phyloP scores from a whole-genome alignment of 2,888 invertebrate species.

The Chaetoderma sp. region DNA sequence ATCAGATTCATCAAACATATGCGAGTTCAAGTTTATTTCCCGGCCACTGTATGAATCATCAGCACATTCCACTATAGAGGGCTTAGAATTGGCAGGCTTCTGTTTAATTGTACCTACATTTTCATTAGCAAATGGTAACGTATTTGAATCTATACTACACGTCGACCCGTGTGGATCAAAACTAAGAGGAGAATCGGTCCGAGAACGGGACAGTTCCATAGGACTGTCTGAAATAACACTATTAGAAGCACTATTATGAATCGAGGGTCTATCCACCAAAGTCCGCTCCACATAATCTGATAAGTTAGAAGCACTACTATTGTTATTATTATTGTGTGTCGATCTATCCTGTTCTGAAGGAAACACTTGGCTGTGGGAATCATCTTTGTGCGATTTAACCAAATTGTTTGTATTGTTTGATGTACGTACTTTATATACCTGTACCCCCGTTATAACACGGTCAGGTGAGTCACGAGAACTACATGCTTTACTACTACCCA shows the following conservation, averaged over 20 bases:
- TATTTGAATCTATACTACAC: constrained; percentile 93
- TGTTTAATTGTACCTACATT: constrained; percentile 98
- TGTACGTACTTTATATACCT: not conserved
- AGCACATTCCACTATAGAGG: constrained; percentile 50
- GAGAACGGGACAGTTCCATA: constrained; percentile 15
- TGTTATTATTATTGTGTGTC: not conserved
- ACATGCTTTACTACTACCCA: constrained; percentile 42
- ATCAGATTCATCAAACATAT: constrained; percentile 40
- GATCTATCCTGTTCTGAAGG: not conserved
- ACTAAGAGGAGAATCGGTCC: constrained; percentile 39
- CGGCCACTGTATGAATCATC: constrained; percentile 37
- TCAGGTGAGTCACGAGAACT: not conserved
- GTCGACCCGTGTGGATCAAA: constrained; percentile 55
- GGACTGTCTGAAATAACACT: constrained; percentile 9
- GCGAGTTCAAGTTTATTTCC: constrained; percentile 32
- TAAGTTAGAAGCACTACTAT: no score
- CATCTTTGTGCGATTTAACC: not conserved
- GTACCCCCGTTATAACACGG: not conserved
- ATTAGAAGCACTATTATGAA: no score
- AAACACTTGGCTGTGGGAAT: not conserved
- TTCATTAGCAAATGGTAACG: constrained; percentile 93
- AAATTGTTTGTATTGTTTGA: not conserved
- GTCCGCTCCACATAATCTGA: no score
- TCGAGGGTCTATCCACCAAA: not conserved
- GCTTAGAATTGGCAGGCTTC: constrained; percentile 69